phyloP scores from a whole-genome alignment of 2,888 invertebrate genomes.

The Coleophora deauratella region DNA sequence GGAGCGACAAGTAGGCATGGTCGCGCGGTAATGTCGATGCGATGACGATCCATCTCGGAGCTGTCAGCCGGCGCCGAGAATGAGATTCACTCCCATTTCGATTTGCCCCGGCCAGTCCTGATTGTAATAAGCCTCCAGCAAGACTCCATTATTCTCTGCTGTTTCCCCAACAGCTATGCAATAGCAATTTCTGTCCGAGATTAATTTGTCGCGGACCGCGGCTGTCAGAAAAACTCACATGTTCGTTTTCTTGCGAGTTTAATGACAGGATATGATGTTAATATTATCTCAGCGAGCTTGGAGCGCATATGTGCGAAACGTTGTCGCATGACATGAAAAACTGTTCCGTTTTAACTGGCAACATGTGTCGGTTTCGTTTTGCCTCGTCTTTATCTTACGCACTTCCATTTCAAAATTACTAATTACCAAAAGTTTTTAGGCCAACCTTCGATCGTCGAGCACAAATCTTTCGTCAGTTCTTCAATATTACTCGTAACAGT shows the following conservation, averaged over 20 bases:
- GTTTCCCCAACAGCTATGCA: conserved; percentile 39
- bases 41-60: conserved; percentile 66
- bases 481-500: too few relatives aligned
- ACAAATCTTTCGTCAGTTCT: too few relatives aligned
- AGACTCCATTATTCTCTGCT: conserved; percentile 40
- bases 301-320: conserved; percentile 58
- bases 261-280: conserved; percentile 67
- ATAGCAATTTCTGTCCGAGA: conserved; percentile 48
- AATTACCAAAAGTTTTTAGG: too few relatives aligned
- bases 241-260: conserved; percentile 49
- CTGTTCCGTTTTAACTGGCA: conserved; percentile 44
- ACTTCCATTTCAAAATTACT: too few relatives aligned
- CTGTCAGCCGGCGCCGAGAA: conserved; percentile 66
- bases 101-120: conserved; percentile 50
- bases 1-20: conserved; percentile 63
- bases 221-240: conserved; percentile 44
- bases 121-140: conserved; percentile 45
- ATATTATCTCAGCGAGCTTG: conserved; percentile 32
- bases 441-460: too few relatives aligned
- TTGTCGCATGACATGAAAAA: conserved; percentile 43
- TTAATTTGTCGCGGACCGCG: conserved; percentile 52
- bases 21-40: conserved; percentile 70
- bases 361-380: conserved; percentile 10
- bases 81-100: conserved; percentile 68
- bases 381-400: too few relatives aligned